phyloP scores from a whole-genome alignment of 2,113 vertebrate species.

The Hucho hucho region DNA sequence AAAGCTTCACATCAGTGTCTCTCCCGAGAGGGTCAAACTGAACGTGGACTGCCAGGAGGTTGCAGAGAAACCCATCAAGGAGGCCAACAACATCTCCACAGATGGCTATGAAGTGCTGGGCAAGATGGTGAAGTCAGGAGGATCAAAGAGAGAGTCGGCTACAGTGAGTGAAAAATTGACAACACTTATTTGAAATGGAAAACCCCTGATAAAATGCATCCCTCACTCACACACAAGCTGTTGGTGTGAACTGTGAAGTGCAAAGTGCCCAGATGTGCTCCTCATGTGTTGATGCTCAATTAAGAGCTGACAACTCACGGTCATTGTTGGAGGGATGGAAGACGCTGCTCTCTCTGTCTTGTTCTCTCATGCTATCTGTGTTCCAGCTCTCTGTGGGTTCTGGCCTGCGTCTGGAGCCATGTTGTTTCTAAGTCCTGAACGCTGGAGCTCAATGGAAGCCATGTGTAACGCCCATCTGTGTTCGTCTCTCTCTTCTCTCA shows the following conservation, averaged over 20 bases:
- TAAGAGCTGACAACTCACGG: slow-evolving; percentile 24
- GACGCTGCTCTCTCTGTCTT: not conserved
- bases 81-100: slow-evolving; percentile 88
- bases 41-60: slow-evolving; percentile 93
- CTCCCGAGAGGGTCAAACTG: slow-evolving; percentile 89
- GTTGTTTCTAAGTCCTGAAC: slow-evolving; percentile 37
- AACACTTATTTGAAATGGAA: slow-evolving; percentile 16
- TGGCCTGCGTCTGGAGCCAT: slow-evolving; percentile 39
- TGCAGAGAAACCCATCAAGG: slow-evolving; percentile 89
- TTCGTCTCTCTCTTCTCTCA: slow-evolving; percentile 28
- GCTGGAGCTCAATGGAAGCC: slow-evolving; percentile 46
- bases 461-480: slow-evolving; percentile 59
- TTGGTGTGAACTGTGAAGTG: not conserved
- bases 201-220: slow-evolving; percentile 3
- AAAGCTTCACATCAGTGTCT: slow-evolving; percentile 90
- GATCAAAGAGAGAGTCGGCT: slow-evolving; percentile 84
- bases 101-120: slow-evolving; percentile 95
- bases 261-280: slow-evolving; percentile 14
- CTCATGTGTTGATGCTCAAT: slow-evolving; percentile 34
- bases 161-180: slow-evolving; percentile 79
- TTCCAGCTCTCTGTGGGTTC: slow-evolving; percentile 28
- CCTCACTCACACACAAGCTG: not conserved
- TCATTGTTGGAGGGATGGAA: slow-evolving; percentile 19
- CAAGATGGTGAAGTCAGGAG: slow-evolving; percentile 79
- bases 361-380: slow-evolving; percentile 15